phyloP scores from a whole-genome alignment of 2,888 invertebrate species.

The Eupithecia inturbata region DNA sequence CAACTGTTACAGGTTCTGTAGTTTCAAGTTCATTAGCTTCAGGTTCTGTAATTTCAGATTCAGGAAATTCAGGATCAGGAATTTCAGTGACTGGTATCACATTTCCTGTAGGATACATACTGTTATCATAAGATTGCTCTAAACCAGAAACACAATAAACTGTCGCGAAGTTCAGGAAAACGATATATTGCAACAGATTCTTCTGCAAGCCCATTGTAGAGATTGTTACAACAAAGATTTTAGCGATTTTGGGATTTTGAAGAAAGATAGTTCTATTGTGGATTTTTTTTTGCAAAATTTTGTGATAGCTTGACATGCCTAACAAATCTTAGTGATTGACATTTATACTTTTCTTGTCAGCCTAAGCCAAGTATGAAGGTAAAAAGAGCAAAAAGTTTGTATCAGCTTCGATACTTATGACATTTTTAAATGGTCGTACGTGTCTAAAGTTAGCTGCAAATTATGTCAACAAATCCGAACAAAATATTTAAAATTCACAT shows the following conservation, averaged over 20 bases:
- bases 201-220: background rate
- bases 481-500: too few species aligned
- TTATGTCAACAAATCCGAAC: too few species aligned
- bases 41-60: background rate
- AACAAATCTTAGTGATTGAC: background rate
- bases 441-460: too few species aligned
- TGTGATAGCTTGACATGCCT: background rate
- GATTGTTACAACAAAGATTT: background rate
- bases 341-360: background rate
- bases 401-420: background rate
- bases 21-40: background rate
- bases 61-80: background rate
- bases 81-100: background rate
- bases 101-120: constrained; percentile 3
- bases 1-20: background rate
- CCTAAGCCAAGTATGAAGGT: background rate
- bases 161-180: background rate
- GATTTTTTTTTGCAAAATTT: background rate
- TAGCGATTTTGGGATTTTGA: background rate
- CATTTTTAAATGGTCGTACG: background rate
- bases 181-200: background rate
- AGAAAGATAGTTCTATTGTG: background rate
- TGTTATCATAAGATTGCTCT: background rate
- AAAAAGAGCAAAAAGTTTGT: background rate
- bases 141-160: background rate